Percentiles rank a stretch among this genome's conserved stretches.
Conservation (phyloP, 2,113 vertebrate species). For the Puffinus mauretanicus region DNA sequence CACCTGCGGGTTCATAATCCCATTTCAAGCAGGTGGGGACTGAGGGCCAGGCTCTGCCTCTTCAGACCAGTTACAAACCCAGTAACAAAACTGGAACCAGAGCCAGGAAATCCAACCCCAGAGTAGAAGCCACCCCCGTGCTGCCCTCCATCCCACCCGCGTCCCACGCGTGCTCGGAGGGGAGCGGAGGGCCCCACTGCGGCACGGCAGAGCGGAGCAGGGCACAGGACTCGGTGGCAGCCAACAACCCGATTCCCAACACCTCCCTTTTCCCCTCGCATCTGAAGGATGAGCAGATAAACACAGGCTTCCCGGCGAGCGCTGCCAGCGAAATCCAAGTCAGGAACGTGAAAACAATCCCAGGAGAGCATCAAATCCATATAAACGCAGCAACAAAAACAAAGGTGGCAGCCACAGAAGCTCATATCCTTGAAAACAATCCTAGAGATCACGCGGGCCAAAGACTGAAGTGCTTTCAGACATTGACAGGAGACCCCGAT, state of each 20-base stretch:
- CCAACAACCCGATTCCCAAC: rapidly evolving
- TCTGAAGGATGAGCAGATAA: not conserved
- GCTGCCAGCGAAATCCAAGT: not conserved
- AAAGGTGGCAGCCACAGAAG: not conserved
- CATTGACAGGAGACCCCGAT: rapidly evolving
- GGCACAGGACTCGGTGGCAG: not conserved
- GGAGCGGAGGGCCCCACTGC: not conserved
- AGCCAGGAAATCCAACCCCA: not conserved
- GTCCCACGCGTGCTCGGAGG: rapidly evolving
- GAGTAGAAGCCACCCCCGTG: not conserved
- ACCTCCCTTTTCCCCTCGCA: not conserved
- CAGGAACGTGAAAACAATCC: not conserved
- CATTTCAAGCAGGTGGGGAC: not conserved
- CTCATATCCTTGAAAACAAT: not conserved
- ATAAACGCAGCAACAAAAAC: not conserved
- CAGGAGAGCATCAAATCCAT: not conserved
- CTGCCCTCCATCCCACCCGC: not conserved
- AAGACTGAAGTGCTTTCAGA: not conserved
- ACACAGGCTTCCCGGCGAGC: not conserved
- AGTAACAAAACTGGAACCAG: not conserved
- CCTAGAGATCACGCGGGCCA: not conserved
- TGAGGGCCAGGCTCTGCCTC: not conserved
- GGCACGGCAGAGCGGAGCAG: rapidly evolving
- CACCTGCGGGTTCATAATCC: not conserved
- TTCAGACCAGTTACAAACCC: not conserved